phyloP scores from a whole-genome alignment of 2,113 vertebrate genomes.

The Copsychus sechellarum region DNA sequence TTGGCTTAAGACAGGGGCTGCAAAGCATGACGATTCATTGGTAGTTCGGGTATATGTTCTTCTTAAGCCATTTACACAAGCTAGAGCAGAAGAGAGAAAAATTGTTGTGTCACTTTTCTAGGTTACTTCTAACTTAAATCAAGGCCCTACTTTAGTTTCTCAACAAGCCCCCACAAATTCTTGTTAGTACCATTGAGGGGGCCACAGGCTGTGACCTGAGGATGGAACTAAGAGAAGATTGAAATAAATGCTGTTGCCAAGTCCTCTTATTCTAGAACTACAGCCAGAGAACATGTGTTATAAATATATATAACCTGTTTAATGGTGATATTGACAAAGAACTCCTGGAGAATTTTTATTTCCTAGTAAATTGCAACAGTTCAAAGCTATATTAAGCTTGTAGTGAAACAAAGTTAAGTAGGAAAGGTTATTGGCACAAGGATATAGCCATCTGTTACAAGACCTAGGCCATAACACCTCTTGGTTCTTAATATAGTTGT shows the following conservation, averaged over 20 bases:
- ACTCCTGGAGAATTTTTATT: background rate
- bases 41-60: background rate
- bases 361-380: background rate
- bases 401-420: background rate
- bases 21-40: background rate
- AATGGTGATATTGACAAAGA: background rate
- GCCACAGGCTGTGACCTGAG: background rate
- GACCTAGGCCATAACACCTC: background rate
- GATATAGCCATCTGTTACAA: background rate
- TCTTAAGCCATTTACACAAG: background rate
- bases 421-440: background rate
- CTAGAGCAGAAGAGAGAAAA: background rate
- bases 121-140: background rate
- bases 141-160: background rate
- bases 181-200: background rate
- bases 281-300: background rate
- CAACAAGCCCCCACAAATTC: background rate
- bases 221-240: background rate
- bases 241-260: background rate
- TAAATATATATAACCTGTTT: background rate
- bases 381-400: background rate
- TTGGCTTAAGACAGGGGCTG: background rate
- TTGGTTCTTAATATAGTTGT: conserved; percentile 18
- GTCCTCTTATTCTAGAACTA: background rate
- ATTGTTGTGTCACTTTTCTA: background rate